phyloP scores from a whole-genome alignment of 2,888 invertebrate species.

The Oligia strigilis region DNA sequence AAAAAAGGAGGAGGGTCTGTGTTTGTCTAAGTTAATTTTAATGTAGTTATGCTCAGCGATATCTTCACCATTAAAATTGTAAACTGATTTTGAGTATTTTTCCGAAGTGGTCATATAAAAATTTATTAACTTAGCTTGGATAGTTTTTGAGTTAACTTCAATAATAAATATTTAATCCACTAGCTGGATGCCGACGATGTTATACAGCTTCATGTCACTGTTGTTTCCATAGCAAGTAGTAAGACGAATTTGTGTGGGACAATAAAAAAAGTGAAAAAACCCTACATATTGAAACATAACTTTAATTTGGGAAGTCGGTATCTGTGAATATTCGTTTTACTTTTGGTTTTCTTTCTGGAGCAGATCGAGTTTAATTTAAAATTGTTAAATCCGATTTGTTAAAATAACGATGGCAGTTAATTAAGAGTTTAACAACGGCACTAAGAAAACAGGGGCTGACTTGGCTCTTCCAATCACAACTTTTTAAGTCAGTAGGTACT shows the following conservation, averaged over 20 bases:
- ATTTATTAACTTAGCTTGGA: neutral
- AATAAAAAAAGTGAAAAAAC: neutral
- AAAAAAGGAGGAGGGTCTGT: neutral
- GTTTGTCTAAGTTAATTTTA: neutral
- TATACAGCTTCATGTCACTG: neutral
- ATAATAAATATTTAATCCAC: neutral
- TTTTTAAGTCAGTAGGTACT: neutral
- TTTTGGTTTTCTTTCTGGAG: neutral
- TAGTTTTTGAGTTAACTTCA: neutral
- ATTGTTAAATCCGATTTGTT: neutral
- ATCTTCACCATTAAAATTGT: neutral
- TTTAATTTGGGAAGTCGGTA: neutral
- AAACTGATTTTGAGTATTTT: neutral
- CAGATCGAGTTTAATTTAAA: neutral
- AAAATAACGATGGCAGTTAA: slow-evolving; percentile 14
- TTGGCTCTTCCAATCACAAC: slow-evolving; percentile 1
- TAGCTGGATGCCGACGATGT: neutral
- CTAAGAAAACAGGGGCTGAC: neutral
- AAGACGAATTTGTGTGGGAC: neutral
- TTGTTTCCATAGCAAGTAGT: neutral
- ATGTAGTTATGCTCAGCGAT: neutral
- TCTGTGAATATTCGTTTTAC: neutral
- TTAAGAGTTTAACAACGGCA: slow-evolving; percentile 6
- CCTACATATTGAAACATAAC: neutral
- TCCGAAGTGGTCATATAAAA: too few species aligned